These are phyloP conservation scores for Furcifer pardalis DNA, from an alignment of 2,797 vertebrate genomes.

Conservation along the genomic window DNA sequence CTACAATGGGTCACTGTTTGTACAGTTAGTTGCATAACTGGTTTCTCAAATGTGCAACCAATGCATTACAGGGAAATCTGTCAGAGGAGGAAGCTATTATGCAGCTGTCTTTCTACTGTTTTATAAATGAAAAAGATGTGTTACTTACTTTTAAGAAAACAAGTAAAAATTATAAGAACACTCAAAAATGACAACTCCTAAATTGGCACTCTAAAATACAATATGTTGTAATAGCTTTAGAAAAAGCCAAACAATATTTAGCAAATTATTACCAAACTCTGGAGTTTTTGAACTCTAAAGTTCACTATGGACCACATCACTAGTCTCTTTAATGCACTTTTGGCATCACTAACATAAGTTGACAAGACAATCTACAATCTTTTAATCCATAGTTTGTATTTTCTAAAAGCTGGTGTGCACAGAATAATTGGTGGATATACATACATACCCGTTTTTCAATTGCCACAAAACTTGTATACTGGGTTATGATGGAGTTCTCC, in stretches of 20 bases:
- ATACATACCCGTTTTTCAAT: slow-evolving; percentile 88
- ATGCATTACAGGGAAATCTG: no score
- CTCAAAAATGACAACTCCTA: background rate
- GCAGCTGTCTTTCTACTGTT: no score
- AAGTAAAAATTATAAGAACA: background rate
- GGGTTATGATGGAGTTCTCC: slow-evolving; percentile 87
- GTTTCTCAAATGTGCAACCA: no score
- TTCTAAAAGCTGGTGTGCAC: background rate
- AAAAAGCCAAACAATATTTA: no score
- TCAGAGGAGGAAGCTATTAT: no score
- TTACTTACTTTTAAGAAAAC: background rate
- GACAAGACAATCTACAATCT: background rate
- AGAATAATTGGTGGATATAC: slow-evolving; percentile 56
- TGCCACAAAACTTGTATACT: slow-evolving; percentile 91
- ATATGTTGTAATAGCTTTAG: no score
- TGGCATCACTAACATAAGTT: background rate
- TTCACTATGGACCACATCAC: background rate
- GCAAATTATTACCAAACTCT: no score
- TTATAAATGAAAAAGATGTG: no score
- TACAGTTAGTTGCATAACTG: no score
- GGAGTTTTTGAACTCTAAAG: background rate
- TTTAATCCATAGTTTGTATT: background rate
- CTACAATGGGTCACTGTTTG: no score
- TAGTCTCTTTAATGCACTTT: background rate
- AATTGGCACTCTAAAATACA: no score